Percentiles rank a stretch among this genome's conserved stretches.
Evolutionary conservation across 2,113 vertebrate genomes (phyloP).

Genomic region (Myodes glareolus): DNA sequence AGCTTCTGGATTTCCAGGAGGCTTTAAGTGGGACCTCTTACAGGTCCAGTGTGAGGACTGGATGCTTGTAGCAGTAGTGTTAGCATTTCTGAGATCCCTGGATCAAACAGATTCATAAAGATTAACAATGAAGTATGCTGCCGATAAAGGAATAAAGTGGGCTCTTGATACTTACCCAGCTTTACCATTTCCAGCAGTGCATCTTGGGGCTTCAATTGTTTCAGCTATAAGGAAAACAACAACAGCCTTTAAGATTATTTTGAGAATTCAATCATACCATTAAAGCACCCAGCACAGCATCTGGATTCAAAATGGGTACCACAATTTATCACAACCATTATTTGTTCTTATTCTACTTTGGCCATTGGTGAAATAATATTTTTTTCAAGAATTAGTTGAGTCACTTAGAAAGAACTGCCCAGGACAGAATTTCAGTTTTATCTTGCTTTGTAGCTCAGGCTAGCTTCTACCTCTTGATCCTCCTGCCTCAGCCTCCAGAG

Average conservation of each 20-base stretch:
- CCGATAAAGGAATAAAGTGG: neutral
- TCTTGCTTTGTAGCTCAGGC: neutral
- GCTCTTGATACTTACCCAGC: neutral
- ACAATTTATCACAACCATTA: neutral
- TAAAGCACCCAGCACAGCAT: neutral
- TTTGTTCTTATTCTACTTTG: neutral
- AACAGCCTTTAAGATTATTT: neutral
- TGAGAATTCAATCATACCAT: constrained; percentile 18
- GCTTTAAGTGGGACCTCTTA: neutral
- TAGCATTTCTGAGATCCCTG: neutral
- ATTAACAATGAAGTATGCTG: constrained; percentile 28
- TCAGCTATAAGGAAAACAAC: constrained; percentile 19
- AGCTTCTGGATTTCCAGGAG: neutral
- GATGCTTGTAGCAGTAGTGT: neutral
- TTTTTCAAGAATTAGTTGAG: constrained; percentile 2
- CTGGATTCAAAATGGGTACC: neutral
- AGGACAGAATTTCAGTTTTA: neutral
- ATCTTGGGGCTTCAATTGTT: neutral
- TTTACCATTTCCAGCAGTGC: neutral
- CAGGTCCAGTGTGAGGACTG: neutral
- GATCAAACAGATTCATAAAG: neutral
- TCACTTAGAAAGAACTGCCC: constrained; percentile 12
- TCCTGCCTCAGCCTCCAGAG: neutral
- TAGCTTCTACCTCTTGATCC: neutral
- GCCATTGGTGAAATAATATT: neutral